Percentiles rank a stretch among this genome's conserved stretches.
Evolutionary conservation across 2,888 invertebrate species (phyloP).

Genomic region (Lasioglossum zephyrum): DNA sequence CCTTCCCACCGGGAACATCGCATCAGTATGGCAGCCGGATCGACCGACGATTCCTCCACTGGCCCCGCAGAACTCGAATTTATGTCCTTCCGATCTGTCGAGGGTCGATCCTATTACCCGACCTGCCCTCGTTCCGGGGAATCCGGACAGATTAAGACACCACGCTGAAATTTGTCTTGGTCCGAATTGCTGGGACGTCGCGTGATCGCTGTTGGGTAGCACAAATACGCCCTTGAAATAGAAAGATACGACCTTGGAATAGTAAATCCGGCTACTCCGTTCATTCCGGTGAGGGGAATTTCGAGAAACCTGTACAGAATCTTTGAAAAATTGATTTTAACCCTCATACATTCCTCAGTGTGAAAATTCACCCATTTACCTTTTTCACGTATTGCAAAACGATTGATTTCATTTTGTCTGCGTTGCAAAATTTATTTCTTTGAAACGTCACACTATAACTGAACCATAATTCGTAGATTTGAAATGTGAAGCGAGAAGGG

Average conservation of each 20-base stretch:
- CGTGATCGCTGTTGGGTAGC: background rate
- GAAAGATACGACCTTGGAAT: background rate
- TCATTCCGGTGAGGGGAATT: no score
- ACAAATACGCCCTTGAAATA: background rate
- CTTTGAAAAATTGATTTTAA: no score
- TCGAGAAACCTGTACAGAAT: no score
- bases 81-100: slow-evolving; percentile 34
- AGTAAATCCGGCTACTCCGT: background rate
- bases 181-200: no score
- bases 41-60: slow-evolving; percentile 19
- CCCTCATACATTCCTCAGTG: no score
- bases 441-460: no score
- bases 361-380: no score
- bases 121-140: background rate
- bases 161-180: background rate
- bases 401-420: no score
- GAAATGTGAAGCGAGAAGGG: no score
- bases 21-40: slow-evolving; percentile 16
- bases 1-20: background rate
- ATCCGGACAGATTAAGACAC: slow-evolving; percentile 43
- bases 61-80: slow-evolving; percentile 54
- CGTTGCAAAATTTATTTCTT: no score
- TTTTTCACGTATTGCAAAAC: no score
- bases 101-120: slow-evolving; percentile 41
- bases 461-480: no score